Percentiles rank a stretch among this genome's conserved stretches.
Conservation (phyloP, 2,888 invertebrate genomes). For the Drosophila acutilabella region DNA sequence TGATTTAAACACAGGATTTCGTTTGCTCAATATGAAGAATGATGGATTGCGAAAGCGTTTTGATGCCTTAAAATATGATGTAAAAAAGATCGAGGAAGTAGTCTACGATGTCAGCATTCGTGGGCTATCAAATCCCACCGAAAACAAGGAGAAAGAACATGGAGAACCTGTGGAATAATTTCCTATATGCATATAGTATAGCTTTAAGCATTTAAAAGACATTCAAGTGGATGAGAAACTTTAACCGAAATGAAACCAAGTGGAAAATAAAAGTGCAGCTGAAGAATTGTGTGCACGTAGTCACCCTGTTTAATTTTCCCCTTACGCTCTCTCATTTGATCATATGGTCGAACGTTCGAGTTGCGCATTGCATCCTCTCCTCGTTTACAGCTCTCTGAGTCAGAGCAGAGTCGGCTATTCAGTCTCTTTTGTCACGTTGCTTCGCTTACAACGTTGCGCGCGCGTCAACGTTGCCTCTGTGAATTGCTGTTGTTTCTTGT, state of each 20-base stretch:
- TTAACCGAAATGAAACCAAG: conserved; percentile 6
- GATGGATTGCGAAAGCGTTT: conserved; percentile 94
- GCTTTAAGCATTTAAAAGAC: conserved; percentile 12
- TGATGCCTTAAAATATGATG: conserved; percentile 95
- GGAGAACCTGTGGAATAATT: conserved; percentile 33
- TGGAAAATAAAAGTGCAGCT: conserved; percentile 3
- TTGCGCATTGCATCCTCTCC: conserved; percentile 29
- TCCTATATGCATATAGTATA: conserved; percentile 12
- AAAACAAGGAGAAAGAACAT: conserved; percentile 43
- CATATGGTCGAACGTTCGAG: conserved; percentile 56
- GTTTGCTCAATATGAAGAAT: conserved; percentile 95
- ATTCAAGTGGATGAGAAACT: conserved; percentile 18
- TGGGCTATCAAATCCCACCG: conserved; percentile 86
- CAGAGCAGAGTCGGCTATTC: conserved; percentile 31
- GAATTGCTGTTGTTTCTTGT: conserved; percentile 35
- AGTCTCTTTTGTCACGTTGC: conserved; percentile 61
- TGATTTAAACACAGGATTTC: conserved; percentile 95
- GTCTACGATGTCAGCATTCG: conserved; percentile 94
- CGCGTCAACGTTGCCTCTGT: conserved; percentile 42
- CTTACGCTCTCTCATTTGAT: conserved; percentile 47
- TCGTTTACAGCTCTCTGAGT: conserved; percentile 30
- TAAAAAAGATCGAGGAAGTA: conserved; percentile 97
- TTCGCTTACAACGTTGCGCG: conserved; percentile 64
- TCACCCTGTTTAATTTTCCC: conserved; percentile 24
- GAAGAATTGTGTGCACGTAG: conserved; percentile 17